Conservation (phyloP, 2,113 vertebrate genomes). For the Myrmecophaga tridactyla region DNA sequence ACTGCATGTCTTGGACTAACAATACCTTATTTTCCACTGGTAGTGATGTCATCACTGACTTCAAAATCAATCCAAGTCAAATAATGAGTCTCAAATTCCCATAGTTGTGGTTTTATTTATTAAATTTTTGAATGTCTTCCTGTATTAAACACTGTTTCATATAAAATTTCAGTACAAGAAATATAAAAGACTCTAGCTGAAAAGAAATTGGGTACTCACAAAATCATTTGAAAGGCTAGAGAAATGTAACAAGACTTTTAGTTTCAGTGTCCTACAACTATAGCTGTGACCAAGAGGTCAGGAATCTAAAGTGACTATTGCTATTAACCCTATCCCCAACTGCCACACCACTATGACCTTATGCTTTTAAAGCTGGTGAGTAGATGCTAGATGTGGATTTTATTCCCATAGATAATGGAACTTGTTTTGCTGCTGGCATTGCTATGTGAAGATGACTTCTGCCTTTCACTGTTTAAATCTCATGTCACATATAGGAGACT, state of each 20-base stretch:
- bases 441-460: neutral
- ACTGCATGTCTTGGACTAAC: neutral
- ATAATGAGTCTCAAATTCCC: conserved; percentile 18
- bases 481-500: neutral
- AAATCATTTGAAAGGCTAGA: neutral
- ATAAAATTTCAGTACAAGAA: neutral
- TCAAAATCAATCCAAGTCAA: neutral
- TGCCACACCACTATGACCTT: neutral
- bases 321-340: neutral
- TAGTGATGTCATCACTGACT: neutral
- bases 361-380: neutral
- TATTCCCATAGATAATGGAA: neutral
- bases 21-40: conserved; percentile 16
- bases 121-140: conserved; percentile 1
- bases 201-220: neutral
- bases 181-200: neutral
- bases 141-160: neutral
- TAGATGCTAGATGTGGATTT: neutral
- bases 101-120: neutral
- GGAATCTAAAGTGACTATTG: neutral
- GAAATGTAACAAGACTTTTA: neutral
- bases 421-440: neutral
- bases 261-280: neutral
- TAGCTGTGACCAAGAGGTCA: neutral
- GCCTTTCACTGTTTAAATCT: neutral